Evolutionary conservation across 2,113 vertebrate species (phyloP), one percentile per base, ranked within the genome.

Genomic region (Arvicanthis niloticus): DNA sequence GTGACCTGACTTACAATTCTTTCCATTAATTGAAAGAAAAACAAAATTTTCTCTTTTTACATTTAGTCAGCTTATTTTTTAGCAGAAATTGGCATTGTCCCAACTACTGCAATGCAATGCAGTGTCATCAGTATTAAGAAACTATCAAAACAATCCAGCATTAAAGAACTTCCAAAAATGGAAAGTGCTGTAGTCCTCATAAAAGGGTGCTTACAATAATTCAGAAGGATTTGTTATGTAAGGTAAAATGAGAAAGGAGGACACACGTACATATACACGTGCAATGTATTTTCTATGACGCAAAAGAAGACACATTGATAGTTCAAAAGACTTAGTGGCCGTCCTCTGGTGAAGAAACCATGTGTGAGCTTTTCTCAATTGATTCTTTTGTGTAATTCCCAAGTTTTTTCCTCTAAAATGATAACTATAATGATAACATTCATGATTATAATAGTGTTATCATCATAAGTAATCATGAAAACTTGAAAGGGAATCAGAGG

Each of bases 141-240:
- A 90, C 81, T 95, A 96, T 31, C 40, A 76, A 96, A 96, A 88
- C 16, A 91, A 90, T 85, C 60, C 90, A 92, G 86, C 6, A 73
- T 45, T 62, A 92, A 16, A 31, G 58, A 97, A 90, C 37, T 78
- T 89, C 42, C 48, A 91, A 92, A 92, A 86, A 58, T 93, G 31
- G n/a, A 88, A 96, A 97, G 87, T 65, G 19, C 88, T 85, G 21
- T 56, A 72, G 13, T 85, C 5, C 31, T 94, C 70, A 95, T 62
- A 80, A 80, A 73, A 89, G 22, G 65, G 58, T 96, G 53, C 73
- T 91, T 94, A 45, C 93, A 91, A 51, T 75, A 92, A 89, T 48
- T 86, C 75, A 78, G 67, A 89, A 93, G 34, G n/a, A 42, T 7
- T 75, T 60, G 26, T 48, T 93, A 68, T 5, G 72, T 76, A 73